Evolutionary conservation across 2,113 vertebrate species (phyloP).

Genomic region (Leptocoma aspasia): DNA sequence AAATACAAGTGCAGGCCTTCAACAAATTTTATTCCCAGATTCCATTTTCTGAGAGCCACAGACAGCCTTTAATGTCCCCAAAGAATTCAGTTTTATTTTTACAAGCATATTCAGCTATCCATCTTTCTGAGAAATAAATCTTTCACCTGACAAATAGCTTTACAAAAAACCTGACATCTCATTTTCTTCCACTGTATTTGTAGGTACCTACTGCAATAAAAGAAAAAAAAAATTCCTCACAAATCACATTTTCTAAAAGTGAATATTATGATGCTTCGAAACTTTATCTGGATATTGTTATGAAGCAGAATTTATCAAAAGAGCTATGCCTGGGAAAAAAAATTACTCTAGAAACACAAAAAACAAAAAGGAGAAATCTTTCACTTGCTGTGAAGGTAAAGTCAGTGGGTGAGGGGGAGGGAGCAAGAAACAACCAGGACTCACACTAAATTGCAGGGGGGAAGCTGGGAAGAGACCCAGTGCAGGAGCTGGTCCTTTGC

Average conservation of each 20-base stretch:
- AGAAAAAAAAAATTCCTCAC: neutral
- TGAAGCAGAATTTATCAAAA: neutral
- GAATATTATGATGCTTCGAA: neutral
- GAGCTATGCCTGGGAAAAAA: neutral
- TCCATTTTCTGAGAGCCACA: neutral
- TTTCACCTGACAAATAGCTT: neutral
- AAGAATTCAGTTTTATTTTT: neutral
- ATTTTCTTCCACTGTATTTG: neutral
- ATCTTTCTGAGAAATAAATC: neutral
- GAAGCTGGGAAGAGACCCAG: neutral
- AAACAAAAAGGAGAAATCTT: neutral
- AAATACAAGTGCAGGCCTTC: neutral
- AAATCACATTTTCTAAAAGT: neutral
- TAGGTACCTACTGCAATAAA: neutral
- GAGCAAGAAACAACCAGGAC: neutral
- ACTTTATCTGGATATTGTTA: neutral
- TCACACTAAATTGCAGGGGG: neutral
- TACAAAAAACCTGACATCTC: neutral
- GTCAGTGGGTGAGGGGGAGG: fast-evolving
- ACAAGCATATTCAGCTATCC: neutral
- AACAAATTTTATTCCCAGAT: neutral
- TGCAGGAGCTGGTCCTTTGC: neutral
- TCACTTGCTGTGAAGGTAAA: neutral
- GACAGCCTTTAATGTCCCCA: neutral
- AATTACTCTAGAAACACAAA: neutral